phyloP scores from a whole-genome alignment of 1,140 invertebrate genomes.

The Hylyphantes graminicola region DNA sequence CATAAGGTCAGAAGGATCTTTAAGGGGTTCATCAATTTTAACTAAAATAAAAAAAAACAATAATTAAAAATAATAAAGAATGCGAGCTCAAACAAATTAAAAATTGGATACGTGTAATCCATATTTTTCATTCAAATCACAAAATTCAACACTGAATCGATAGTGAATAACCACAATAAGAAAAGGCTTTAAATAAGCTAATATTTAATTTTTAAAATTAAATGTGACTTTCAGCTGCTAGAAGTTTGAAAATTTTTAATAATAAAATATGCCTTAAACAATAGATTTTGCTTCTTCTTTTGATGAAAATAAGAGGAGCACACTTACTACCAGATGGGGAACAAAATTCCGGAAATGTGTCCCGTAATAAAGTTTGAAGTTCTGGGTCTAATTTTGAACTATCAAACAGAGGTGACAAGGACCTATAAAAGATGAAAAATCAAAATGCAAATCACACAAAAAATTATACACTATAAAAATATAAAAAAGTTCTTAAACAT shows the following conservation, averaged over 20 bases:
- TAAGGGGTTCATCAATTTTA: constrained; percentile 57
- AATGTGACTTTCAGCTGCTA: neutral
- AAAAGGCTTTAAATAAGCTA: neutral
- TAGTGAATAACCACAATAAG: no score
- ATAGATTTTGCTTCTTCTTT: no score
- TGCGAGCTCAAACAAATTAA: neutral
- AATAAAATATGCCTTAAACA: no score
- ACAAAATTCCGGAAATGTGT: constrained; percentile 91
- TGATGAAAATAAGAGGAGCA: neutral
- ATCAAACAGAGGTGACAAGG: constrained; percentile 90
- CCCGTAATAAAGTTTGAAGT: constrained; percentile 83
- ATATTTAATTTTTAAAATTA: neutral
- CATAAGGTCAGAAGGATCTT: constrained; percentile 63
- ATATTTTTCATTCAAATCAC: no score
- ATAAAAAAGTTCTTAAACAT: neutral
- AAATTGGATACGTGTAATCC: neutral
- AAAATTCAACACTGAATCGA: no score
- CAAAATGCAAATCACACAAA: neutral
- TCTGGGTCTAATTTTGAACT: constrained; percentile 92
- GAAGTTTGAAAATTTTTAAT: no score
- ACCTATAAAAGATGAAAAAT: constrained; percentile 67
- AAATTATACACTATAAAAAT: neutral
- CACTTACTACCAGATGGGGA: constrained; percentile 42
- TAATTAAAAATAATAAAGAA: neutral
- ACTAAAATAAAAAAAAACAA: constrained; percentile 44